Evolutionary conservation across 1,140 invertebrate genomes (phyloP).

Genomic region (Trigoniulus corallinus): DNA sequence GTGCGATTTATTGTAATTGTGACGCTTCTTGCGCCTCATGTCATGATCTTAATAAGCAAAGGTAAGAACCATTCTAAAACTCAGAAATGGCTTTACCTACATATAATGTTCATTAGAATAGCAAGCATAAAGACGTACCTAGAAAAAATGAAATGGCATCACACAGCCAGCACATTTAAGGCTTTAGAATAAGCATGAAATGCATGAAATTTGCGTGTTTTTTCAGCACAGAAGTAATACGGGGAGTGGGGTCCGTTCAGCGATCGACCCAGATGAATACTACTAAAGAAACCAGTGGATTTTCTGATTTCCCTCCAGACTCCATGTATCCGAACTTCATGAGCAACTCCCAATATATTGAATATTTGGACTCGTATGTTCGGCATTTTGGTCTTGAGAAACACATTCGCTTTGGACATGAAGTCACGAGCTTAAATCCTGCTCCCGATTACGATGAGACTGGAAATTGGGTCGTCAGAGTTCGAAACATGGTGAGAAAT

Average conservation of each 20-base stretch:
- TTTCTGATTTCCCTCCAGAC: constrained; percentile 25
- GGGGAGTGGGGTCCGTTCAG: constrained; percentile 16
- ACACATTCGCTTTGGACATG: constrained; percentile 7
- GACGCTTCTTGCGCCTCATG: no score
- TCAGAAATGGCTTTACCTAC: no score
- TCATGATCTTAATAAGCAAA: no score
- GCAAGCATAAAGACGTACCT: no score
- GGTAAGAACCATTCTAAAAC: no score
- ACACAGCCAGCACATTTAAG: no score
- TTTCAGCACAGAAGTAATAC: not conserved
- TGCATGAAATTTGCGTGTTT: no score
- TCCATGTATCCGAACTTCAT: constrained; percentile 21
- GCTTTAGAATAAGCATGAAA: no score
- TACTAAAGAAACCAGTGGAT: constrained; percentile 26
- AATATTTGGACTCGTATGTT: constrained; percentile 21
- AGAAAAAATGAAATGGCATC: no score
- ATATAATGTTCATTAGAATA: no score
- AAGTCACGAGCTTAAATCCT: not conserved
- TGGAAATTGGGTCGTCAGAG: constrained; percentile 1
- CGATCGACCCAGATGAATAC: constrained; percentile 22
- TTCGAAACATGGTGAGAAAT: not conserved
- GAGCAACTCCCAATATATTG: constrained; percentile 19
- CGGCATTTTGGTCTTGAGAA: constrained; percentile 16
- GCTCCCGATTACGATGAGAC: not conserved
- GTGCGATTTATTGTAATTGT: no score